A percentile compares a stretch with the other conserved stretches of the same genome.
Evolutionary conservation across 2,113 vertebrate species (phyloP).

Genomic region (Mastomys natalensis): DNA sequence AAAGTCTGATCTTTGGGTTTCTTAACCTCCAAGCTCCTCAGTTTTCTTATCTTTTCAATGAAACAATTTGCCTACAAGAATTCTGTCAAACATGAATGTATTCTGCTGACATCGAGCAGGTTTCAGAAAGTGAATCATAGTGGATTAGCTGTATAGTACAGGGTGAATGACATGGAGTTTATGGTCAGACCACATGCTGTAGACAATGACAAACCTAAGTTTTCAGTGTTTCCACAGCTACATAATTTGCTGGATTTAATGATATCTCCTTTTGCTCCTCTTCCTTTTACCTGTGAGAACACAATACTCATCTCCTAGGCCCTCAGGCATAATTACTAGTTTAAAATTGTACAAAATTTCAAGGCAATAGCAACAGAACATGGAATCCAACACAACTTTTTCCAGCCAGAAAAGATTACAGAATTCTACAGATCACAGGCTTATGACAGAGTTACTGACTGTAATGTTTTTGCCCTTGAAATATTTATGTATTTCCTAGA

Average conservation of each 20-base stretch:
- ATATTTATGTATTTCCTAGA: neutral
- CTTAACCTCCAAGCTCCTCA: neutral
- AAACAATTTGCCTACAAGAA: neutral
- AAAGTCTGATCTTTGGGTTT: neutral
- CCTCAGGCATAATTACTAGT: neutral
- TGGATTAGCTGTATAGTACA: neutral
- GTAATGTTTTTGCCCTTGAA: neutral
- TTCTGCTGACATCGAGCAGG: neutral
- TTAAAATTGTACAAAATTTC: conserved; percentile 32
- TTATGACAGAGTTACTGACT: neutral
- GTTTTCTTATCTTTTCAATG: neutral
- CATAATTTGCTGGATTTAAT: neutral
- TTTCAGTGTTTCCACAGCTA: neutral
- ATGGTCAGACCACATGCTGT: neutral
- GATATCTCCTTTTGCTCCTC: neutral
- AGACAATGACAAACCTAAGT: neutral
- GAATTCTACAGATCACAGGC: neutral
- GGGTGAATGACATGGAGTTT: neutral
- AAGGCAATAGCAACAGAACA: neutral
- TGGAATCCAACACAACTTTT: neutral
- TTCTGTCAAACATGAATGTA: neutral
- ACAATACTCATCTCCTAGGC: neutral
- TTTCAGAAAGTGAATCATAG: neutral
- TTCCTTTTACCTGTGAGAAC: neutral
- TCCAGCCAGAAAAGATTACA: neutral